Percentiles rank a stretch among this genome's conserved stretches.
These are phyloP conservation scores for Petrocephalus sullivani DNA, from an alignment of 2,797 vertebrate species.

Conservation along the genomic window DNA sequence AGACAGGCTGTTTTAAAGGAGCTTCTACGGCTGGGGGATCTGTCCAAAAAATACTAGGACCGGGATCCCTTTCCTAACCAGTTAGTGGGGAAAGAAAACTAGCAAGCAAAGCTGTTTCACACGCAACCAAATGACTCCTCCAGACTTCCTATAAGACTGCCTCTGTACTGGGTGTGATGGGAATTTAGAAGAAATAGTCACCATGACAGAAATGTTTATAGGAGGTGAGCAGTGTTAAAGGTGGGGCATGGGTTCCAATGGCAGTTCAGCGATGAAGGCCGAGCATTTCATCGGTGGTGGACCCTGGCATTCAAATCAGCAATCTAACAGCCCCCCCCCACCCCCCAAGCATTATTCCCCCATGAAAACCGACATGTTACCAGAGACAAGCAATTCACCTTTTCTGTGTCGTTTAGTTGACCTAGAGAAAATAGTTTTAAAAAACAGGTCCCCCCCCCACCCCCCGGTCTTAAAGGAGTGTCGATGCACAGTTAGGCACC, in stretches of 20 bases:
- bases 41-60: neutral
- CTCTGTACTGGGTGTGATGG: neutral
- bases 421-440: constrained; percentile 78
- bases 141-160: neutral
- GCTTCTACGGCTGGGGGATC: neutral
- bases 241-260: neutral
- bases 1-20: neutral
- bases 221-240: neutral
- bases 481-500: constrained; percentile 64
- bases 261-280: constrained; percentile 14
- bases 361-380: constrained; percentile 52
- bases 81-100: neutral
- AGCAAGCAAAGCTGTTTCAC: neutral
- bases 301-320: constrained; percentile 55
- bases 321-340: constrained; percentile 60
- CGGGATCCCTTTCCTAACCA: neutral
- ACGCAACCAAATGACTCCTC: neutral
- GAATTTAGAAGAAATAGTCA: neutral
- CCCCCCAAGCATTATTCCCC: constrained; percentile 35
- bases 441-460: constrained; percentile 58
- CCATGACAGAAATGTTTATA: neutral
- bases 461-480: constrained; percentile 62
- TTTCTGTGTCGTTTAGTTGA: constrained; percentile 69
- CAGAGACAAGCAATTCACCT: constrained; percentile 74
- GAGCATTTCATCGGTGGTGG: constrained; percentile 31